Conservation (phyloP, 2,888 invertebrate species). For the Ormyrus rosae region DNA sequence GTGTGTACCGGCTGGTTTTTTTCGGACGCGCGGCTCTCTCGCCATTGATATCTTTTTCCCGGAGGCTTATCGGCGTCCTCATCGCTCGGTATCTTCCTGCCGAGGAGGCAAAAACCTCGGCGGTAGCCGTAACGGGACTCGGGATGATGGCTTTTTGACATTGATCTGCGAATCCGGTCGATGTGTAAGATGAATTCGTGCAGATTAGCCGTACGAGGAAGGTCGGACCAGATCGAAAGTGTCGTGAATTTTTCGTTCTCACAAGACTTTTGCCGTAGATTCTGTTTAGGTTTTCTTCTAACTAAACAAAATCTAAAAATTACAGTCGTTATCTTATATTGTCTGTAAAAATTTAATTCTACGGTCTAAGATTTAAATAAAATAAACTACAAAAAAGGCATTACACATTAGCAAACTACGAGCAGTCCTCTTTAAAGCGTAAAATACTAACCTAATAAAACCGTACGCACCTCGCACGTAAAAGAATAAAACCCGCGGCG, state of each 20-base stretch:
- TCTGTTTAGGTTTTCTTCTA: too few relatives aligned
- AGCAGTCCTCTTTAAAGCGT: too few relatives aligned
- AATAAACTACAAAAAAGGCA: too few relatives aligned
- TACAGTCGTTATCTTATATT: too few relatives aligned
- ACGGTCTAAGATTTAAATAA: too few relatives aligned
- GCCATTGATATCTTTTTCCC: conserved; percentile 40
- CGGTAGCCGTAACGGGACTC: conserved; percentile 41
- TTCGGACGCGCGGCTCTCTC: conserved; percentile 17
- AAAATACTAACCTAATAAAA: too few relatives aligned
- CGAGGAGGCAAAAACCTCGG: background rate
- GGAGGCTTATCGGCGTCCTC: conserved; percentile 13
- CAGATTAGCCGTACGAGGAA: conserved; percentile 12
- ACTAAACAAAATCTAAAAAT: too few relatives aligned
- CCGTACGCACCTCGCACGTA: too few relatives aligned
- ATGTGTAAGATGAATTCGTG: background rate
- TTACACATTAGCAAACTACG: too few relatives aligned
- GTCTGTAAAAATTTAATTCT: too few relatives aligned
- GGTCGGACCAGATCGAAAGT: background rate
- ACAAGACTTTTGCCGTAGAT: too few relatives aligned
- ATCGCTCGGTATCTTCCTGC: background rate
- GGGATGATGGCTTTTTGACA: conserved; percentile 32
- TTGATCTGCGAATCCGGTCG: conserved; percentile 25
- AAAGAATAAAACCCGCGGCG: too few relatives aligned
- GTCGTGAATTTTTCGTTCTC: background rate
- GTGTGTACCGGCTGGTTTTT: conserved; percentile 7